phyloP scores from a whole-genome alignment of 2,797 vertebrate species.

The Cyclura pinguis region DNA sequence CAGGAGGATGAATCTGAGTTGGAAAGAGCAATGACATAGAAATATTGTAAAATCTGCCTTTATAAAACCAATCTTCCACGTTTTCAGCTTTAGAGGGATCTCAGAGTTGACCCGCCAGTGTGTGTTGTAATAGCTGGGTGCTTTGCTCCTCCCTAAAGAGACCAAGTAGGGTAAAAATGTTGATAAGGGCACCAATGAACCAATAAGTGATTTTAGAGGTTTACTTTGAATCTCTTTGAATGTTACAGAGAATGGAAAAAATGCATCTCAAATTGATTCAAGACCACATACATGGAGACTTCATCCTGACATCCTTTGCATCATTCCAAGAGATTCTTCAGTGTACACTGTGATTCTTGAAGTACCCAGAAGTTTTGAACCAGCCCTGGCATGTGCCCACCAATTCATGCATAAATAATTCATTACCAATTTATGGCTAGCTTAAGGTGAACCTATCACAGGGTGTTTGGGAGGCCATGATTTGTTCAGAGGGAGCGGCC shows the following conservation, averaged over 20 bases:
- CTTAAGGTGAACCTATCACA: no score
- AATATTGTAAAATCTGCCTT: neutral
- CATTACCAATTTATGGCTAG: no score
- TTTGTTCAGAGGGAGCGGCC: no score
- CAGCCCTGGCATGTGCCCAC: neutral
- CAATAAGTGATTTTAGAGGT: neutral
- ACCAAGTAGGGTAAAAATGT: neutral
- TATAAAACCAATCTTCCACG: neutral
- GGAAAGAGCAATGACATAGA: neutral
- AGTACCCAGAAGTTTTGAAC: neutral
- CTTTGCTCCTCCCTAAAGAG: neutral
- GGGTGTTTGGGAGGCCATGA: no score
- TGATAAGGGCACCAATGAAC: neutral
- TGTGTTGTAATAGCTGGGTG: neutral
- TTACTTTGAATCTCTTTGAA: neutral
- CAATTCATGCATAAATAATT: neutral
- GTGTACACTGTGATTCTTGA: neutral
- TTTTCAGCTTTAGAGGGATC: neutral
- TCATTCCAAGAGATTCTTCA: neutral
- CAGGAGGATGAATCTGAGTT: neutral
- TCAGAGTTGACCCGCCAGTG: neutral
- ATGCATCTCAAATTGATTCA: neutral
- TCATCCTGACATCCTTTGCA: neutral
- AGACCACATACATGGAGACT: neutral
- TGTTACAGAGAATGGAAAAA: neutral